Evolutionary conservation across 2,113 vertebrate species (phyloP).

Genomic region (Hemicordylus capensis): DNA sequence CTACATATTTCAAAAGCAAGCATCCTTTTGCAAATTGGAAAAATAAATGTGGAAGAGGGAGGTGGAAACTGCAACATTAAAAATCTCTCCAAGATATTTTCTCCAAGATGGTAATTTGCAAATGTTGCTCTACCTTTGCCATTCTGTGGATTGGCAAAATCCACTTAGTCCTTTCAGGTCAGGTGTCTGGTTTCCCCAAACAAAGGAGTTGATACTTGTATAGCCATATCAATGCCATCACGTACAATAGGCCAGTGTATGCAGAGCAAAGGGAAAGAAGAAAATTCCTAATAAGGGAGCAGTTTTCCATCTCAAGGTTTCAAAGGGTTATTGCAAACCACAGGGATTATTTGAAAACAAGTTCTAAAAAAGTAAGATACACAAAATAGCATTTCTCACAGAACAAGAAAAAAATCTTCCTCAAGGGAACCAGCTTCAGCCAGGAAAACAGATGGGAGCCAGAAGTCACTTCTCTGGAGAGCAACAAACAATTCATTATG

Average conservation of each 20-base stretch:
- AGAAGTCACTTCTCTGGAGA: not conserved
- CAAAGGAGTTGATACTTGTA: conserved; percentile 28
- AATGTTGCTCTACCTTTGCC: conserved; percentile 2
- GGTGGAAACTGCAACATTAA: conserved; percentile 24
- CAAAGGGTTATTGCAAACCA: not conserved
- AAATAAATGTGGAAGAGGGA: conserved; percentile 26
- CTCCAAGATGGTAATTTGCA: conserved; percentile 20
- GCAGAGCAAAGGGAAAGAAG: not conserved
- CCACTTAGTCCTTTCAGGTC: conserved; percentile 31
- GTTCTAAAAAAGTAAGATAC: not conserved
- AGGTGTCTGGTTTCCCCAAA: conserved; percentile 44
- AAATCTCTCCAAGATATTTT: too few relatives aligned
- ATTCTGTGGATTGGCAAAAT: conserved; percentile 26
- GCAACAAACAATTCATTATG: not conserved
- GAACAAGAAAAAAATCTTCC: not conserved
- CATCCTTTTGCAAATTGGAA: conserved; percentile 2
- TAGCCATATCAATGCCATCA: conserved; percentile 43
- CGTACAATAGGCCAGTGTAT: not conserved
- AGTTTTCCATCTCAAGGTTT: conserved; percentile 13
- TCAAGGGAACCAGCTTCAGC: not conserved
- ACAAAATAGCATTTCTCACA: not conserved
- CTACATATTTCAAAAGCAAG: not conserved
- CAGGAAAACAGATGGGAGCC: not conserved
- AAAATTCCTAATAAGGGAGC: conserved; percentile 8
- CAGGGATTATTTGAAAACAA: not conserved